phyloP scores from a whole-genome alignment of 2,797 vertebrate genomes.

The Gymnocypris eckloni region DNA sequence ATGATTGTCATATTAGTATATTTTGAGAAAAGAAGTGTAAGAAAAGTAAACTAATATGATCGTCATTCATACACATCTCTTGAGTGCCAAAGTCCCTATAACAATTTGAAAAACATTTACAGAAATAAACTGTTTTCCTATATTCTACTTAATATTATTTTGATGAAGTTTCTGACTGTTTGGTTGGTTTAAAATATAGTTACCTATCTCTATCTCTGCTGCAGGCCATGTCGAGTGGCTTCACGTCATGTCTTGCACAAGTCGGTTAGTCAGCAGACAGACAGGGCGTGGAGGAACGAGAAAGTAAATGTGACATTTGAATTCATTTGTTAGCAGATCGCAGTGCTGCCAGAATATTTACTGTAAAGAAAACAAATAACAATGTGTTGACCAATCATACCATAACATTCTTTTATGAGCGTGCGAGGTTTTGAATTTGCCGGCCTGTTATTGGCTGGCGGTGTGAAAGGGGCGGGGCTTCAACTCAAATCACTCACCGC shows the following conservation, averaged over 20 bases:
- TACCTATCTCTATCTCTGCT: background rate
- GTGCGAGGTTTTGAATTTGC: slow-evolving; percentile 14
- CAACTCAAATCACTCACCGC: slow-evolving; percentile 39
- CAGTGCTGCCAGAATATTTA: background rate
- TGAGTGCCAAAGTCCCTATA: background rate
- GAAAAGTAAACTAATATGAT: background rate
- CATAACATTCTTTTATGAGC: background rate
- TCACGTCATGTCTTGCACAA: background rate
- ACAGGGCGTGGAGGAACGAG: slow-evolving; percentile 13
- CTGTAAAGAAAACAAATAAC: background rate
- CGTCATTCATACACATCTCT: background rate
- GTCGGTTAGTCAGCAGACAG: slow-evolving; percentile 11
- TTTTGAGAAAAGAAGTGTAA: background rate
- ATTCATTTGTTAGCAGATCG: background rate
- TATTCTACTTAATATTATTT: background rate
- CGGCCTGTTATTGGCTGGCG: slow-evolving; percentile 34
- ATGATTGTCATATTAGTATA: no score
- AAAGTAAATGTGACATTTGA: background rate
- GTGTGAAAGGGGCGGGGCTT: background rate
- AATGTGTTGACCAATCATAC: background rate
- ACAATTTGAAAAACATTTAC: background rate
- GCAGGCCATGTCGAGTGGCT: background rate
- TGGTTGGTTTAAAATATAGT: background rate
- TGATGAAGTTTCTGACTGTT: background rate
- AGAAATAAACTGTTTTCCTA: background rate